These are phyloP conservation scores for Eleutherodactylus coqui DNA, from an alignment of 2,797 vertebrate species.

Conservation along the genomic window DNA sequence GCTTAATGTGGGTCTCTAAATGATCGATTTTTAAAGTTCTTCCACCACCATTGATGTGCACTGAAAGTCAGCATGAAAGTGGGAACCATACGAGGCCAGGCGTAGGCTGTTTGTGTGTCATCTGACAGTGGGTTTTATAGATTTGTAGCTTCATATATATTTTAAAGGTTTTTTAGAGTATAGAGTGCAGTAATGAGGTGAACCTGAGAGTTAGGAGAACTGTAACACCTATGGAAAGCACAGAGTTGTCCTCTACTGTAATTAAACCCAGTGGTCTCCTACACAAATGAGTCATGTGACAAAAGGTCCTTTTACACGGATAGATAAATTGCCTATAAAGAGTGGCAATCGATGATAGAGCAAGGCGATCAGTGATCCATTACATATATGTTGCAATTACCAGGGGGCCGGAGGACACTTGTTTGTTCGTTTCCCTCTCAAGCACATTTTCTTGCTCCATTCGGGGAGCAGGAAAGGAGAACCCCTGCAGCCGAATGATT, in stretches of 20 bases:
- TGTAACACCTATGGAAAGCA: not conserved
- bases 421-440: too few species aligned
- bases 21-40: constrained; percentile 42
- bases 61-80: constrained; percentile 52
- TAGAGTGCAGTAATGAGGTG: not conserved
- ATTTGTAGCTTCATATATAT: constrained; percentile 43
- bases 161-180: constrained; percentile 39
- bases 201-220: not conserved
- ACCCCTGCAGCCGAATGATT: too few species aligned
- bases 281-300: not conserved
- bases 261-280: not conserved
- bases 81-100: not conserved
- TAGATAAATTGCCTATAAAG: too few species aligned
- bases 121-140: constrained; percentile 49
- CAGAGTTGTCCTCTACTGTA: not conserved
- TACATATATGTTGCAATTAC: too few species aligned
- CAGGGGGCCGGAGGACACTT: too few species aligned
- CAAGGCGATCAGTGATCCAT: too few species aligned
- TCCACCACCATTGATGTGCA: not conserved
- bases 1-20: constrained; percentile 33
- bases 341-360: too few species aligned
- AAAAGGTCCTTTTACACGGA: not conserved
- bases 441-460: too few species aligned
- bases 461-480: too few species aligned
- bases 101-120: constrained; percentile 46